Conservation (phyloP, 2,888 invertebrate genomes). For the Pandemis corylana region DNA sequence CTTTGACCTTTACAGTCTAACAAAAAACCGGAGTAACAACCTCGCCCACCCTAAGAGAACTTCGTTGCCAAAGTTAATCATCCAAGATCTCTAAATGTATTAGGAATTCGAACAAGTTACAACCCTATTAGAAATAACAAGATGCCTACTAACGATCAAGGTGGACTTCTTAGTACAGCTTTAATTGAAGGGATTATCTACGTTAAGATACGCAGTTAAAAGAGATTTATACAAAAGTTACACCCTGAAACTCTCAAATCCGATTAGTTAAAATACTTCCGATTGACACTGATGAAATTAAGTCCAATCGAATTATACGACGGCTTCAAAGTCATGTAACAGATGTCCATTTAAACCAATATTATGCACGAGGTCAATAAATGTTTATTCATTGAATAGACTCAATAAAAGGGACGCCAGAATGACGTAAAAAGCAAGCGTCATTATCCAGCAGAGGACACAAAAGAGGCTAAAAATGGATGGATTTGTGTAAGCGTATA, state of each 20-base stretch:
- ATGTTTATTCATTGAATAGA: neutral
- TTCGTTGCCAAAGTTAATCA: neutral
- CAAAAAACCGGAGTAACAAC: neutral
- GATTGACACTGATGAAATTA: neutral
- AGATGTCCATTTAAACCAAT: neutral
- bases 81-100: neutral
- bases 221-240: slow-evolving; percentile 8
- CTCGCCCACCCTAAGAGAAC: neutral
- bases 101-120: slow-evolving; percentile 3
- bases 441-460: neutral
- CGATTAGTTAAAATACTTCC: slow-evolving; percentile 8
- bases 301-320: slow-evolving; percentile 1
- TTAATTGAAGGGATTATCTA: slow-evolving; percentile 5
- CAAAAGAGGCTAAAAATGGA: neutral
- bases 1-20: neutral
- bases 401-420: neutral
- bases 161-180: neutral
- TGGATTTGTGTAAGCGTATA: neutral
- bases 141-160: neutral
- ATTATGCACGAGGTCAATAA: slow-evolving; percentile 2
- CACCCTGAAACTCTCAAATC: slow-evolving; percentile 1
- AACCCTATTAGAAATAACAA: slow-evolving; percentile 2
- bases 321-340: neutral
- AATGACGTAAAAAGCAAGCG: neutral
- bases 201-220: neutral